These are phyloP conservation scores for Himalopsyche anomala DNA, from an alignment of 2,888 invertebrate species.

Conservation along the genomic window DNA sequence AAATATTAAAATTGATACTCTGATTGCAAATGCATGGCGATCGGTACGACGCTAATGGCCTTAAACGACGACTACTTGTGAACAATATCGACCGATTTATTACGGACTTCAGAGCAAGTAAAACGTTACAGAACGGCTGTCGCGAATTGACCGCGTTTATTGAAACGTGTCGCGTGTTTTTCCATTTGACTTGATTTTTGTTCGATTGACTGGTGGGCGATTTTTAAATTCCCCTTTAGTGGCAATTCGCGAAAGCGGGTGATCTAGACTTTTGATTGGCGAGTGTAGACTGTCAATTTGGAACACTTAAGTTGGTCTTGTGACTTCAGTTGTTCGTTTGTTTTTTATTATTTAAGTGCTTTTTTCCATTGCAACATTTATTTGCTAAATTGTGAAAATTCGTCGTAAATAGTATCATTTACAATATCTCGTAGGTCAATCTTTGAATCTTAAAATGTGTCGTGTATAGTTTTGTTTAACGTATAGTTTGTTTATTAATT, in stretches of 20 bases:
- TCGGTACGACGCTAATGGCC: neutral
- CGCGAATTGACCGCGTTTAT: conserved; percentile 28
- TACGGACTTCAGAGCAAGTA: neutral
- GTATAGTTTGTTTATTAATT: too few species aligned
- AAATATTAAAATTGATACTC: neutral
- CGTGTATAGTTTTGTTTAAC: too few species aligned
- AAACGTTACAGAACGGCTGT: neutral
- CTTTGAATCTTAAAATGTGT: too few species aligned
- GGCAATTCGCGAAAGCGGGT: neutral
- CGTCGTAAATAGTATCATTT: too few species aligned
- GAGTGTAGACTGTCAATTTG: neutral
- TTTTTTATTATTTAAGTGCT: too few species aligned
- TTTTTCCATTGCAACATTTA: too few species aligned
- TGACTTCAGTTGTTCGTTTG: too few species aligned
- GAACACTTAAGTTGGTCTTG: neutral
- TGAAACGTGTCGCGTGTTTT: conserved; percentile 41
- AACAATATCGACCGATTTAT: conserved; percentile 2
- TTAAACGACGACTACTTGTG: neutral
- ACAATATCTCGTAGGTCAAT: too few species aligned
- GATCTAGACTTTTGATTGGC: neutral
- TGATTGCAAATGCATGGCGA: neutral
- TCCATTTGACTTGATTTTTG: conserved; percentile 20
- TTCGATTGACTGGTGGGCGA: neutral
- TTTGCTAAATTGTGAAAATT: too few species aligned
- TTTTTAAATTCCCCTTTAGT: neutral